These are phyloP conservation scores for Drosophila prolongata DNA, from an alignment of 2,888 invertebrate species.

Conservation along the genomic window DNA sequence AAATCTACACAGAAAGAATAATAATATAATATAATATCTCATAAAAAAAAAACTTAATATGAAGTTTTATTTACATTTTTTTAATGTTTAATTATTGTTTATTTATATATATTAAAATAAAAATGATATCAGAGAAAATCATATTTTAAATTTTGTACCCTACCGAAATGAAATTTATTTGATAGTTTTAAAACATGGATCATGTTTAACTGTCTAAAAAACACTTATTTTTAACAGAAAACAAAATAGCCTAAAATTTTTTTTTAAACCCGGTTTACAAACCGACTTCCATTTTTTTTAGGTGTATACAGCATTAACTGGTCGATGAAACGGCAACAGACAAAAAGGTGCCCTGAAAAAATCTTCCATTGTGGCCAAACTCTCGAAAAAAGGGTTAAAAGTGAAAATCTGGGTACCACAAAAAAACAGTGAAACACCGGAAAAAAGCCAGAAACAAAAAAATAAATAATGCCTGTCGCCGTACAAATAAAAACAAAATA, in stretches of 20 bases:
- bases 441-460: conserved; percentile 20
- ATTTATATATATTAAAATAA: no score
- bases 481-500: conserved; percentile 6
- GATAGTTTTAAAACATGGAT: no score
- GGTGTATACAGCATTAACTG: conserved; percentile 14
- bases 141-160: no score
- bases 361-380: conserved; percentile 19
- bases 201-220: not conserved
- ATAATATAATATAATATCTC: not conserved
- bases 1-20: not conserved
- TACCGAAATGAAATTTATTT: no score
- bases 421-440: conserved; percentile 12
- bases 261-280: no score
- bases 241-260: no score
- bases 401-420: conserved; percentile 56
- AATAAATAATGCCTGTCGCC: conserved; percentile 30
- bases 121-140: no score
- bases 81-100: no score
- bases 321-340: conserved; percentile 18
- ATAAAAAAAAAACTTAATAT: not conserved
- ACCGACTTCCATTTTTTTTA: not conserved
- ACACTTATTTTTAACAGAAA: not conserved
- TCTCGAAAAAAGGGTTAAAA: conserved; percentile 53
- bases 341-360: conserved; percentile 30
- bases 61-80: not conserved